A percentile compares a stretch with the other conserved stretches of the same genome.
phyloP scores from a whole-genome alignment of 2,888 invertebrate species.

The Epinotia ramella region DNA sequence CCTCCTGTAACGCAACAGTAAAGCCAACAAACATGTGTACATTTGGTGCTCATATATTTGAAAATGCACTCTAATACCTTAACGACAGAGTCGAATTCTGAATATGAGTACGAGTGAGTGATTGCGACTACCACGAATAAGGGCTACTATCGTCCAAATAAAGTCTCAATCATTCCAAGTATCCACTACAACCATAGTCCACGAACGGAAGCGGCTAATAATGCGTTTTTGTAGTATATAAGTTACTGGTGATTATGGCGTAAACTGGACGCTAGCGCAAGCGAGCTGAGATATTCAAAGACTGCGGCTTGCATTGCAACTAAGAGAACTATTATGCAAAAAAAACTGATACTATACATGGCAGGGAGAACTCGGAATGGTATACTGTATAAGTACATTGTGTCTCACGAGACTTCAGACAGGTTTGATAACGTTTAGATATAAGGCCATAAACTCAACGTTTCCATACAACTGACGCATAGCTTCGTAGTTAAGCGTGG shows the following conservation, averaged over 20 bases:
- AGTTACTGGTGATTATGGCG: slow-evolving; percentile 35
- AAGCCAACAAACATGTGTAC: too few relatives aligned
- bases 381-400: not conserved
- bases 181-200: slow-evolving; percentile 9
- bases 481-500: too few relatives aligned
- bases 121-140: too few relatives aligned
- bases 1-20: too few relatives aligned
- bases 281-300: slow-evolving; percentile 56
- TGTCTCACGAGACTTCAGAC: too few relatives aligned
- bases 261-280: slow-evolving; percentile 52
- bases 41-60: too few relatives aligned
- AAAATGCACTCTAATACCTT: too few relatives aligned
- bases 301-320: slow-evolving; percentile 50
- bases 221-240: slow-evolving; percentile 39
- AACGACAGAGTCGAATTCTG: too few relatives aligned
- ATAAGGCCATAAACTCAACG: too few relatives aligned
- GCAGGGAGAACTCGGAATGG: slow-evolving; percentile 15
- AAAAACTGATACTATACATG: slow-evolving; percentile 42
- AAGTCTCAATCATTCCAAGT: slow-evolving; percentile 9
- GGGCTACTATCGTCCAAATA: not conserved
- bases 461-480: too few relatives aligned
- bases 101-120: too few relatives aligned
- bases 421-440: too few relatives aligned
- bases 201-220: slow-evolving; percentile 19
- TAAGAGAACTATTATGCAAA: slow-evolving; percentile 46